A percentile compares a stretch with the other conserved stretches of the same genome.
Evolutionary conservation across 2,113 vertebrate species (phyloP).

Genomic region (Australoheros scitulus): DNA sequence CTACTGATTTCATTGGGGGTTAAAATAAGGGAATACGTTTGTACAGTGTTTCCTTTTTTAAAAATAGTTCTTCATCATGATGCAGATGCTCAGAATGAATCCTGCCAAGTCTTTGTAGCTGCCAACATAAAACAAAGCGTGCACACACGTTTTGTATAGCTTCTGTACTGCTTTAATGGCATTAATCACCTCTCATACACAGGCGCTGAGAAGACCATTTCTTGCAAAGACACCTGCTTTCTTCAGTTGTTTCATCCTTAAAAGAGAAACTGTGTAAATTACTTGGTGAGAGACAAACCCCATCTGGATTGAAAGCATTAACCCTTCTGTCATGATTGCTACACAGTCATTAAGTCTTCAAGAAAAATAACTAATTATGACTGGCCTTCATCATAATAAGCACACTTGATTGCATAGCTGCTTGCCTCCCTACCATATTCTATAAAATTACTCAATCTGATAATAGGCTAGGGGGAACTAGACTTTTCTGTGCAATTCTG

Average conservation of each 20-base stretch:
- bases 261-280: conserved; percentile 74
- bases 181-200: conserved; percentile 1
- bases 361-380: conserved; percentile 49
- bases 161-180: not conserved
- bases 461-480: not conserved
- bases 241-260: conserved; percentile 56
- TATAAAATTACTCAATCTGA: not conserved
- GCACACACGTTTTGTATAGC: accelerated
- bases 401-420: conserved; percentile 9
- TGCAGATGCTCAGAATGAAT: not conserved
- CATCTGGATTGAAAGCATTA: conserved; percentile 60
- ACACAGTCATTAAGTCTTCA: conserved; percentile 55
- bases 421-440: not conserved
- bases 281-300: conserved; percentile 13
- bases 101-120: not conserved
- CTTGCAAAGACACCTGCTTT: conserved; percentile 44
- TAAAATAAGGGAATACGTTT: not conserved
- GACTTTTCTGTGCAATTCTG: not conserved
- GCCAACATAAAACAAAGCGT: not conserved
- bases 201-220: conserved; percentile 11
- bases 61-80: not conserved
- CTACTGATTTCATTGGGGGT: not conserved
- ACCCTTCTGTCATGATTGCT: conserved; percentile 45
- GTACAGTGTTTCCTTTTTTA: not conserved
- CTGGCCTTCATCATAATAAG: conserved; percentile 19